Evolutionary conservation across 2,113 vertebrate species (phyloP).

Genomic region (Brachypteracias leptosomus): DNA sequence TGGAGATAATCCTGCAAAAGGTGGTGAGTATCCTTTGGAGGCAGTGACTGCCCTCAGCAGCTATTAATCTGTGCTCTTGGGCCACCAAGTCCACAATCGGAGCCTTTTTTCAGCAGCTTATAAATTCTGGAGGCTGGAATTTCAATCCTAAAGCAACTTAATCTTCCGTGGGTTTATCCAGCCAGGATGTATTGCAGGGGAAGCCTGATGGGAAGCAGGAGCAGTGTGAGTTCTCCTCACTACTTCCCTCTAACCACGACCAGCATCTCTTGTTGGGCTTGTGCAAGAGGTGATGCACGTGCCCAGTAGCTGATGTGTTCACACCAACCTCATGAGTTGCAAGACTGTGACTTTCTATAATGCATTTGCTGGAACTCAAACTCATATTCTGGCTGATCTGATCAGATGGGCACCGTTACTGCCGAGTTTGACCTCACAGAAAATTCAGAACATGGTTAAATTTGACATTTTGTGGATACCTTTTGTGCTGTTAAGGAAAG

Average conservation of each 20-base stretch:
- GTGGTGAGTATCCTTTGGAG: neutral
- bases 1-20: neutral
- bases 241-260: neutral
- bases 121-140: neutral
- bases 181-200: neutral
- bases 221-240: neutral
- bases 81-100: neutral
- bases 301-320: neutral
- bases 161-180: neutral
- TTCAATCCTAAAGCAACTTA: neutral
- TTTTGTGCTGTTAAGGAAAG: neutral
- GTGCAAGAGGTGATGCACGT: neutral
- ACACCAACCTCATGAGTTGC: neutral
- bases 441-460: neutral
- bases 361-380: neutral
- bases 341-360: neutral
- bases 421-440: neutral
- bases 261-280: neutral
- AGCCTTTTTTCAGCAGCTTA: neutral
- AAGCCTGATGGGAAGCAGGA: neutral
- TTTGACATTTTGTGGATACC: neutral
- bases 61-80: neutral
- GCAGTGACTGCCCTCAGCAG: neutral
- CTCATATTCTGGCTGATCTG: neutral
- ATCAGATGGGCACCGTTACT: accelerated